Evolutionary conservation across 2,888 invertebrate genomes (phyloP), one percentile per base, ranked within the genome.

Genomic region (Junonia oenone): DNA sequence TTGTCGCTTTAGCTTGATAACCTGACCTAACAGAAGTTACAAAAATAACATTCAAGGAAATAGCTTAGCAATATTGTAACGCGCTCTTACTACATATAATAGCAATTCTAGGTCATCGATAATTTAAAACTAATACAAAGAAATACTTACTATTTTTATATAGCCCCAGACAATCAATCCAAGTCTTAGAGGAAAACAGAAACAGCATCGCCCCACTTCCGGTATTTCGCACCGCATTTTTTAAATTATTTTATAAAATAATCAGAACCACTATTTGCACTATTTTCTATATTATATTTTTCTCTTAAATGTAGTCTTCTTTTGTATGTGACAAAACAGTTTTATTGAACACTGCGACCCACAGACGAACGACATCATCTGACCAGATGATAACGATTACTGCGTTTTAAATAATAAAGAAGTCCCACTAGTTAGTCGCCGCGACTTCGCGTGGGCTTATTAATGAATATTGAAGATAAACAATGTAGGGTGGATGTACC

Each of bases 161-260:
- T 67, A 68, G 13, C 62, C 65, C 58, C 62, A 66, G 1, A 59
- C 17, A 11, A 68, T 29, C 31, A 69, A 35, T 0, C 68, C 69
- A 8, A 45, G 38, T 8, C 68, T 58, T n/a, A 63, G 49, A 0
- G 63, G 61, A 2, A 61, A 40, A 43, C 54, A 64, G 40, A 55
- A 54, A 45, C 65, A 63, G 29, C 65, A 63, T 22, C 40, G 3
- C n/a, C 19, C 40, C 6, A 19, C 8, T 22, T 43, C 40, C n/a
- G n/a, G n/a, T n/a, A n/a, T n/a, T n/a, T n/a, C n/a, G n/a, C n/a
- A n/a, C n/a, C n/a, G n/a, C n/a, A n/a, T n/a, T n/a, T n/a, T n/a
- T n/a, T n/a, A n/a, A n/a, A n/a, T n/a, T n/a, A n/a, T n/a, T n/a
- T n/a, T n/a, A n/a, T n/a, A n/a, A n/a, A n/a, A n/a, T n/a, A n/a